Evolutionary conservation across 2,888 invertebrate species (phyloP), one percentile per base, ranked within the genome.

Genomic region (Archips xylosteana): DNA sequence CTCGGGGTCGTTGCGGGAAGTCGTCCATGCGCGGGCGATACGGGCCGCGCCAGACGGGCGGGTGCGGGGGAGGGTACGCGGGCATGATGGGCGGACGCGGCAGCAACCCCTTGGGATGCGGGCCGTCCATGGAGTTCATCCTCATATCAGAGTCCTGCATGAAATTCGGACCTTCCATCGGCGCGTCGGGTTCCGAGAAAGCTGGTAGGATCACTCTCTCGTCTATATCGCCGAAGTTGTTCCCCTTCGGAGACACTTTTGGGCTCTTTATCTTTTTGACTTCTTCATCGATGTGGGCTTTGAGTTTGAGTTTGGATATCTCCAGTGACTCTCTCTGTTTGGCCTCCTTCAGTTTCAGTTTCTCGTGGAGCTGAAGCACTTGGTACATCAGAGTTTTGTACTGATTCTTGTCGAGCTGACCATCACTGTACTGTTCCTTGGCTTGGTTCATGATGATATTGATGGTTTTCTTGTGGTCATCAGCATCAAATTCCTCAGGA

Each of bases 371-470:
- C 79, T 97, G 96, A 76, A 97, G 92, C 1, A 97, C 96, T 86
- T 97, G 97, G 85, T 96, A 96, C 87, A 98, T 96, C 23, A 97
- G 91, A 10, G 96, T 96, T 79, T 96, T 96, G 85, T 97, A 97
- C 82, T 97, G 97, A 47, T 95, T 96, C 83, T 96, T 96, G 67
- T 96, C 96, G 74, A 98, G 95, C 62, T 96, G 95, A 0, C 98
- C 97, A 68, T 96, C 96, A 76, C 96, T 96, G 75, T 96, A 95
- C 80, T 97, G 96, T 80, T 97, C 97, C 75, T 97, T 97, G 0
- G 98, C 98, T 82, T 97, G 97, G 10, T 96, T 95, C 85, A 98
- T 96, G 75, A 98, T 97, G 61, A 96, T 96, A 75, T 97, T 96
- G 79, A 97, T 96, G 72, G 96, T 96, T 75, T 95, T 95, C 77